These are phyloP conservation scores for Labrus mixtus DNA, from an alignment of 2,113 vertebrate species.

Conservation along the genomic window DNA sequence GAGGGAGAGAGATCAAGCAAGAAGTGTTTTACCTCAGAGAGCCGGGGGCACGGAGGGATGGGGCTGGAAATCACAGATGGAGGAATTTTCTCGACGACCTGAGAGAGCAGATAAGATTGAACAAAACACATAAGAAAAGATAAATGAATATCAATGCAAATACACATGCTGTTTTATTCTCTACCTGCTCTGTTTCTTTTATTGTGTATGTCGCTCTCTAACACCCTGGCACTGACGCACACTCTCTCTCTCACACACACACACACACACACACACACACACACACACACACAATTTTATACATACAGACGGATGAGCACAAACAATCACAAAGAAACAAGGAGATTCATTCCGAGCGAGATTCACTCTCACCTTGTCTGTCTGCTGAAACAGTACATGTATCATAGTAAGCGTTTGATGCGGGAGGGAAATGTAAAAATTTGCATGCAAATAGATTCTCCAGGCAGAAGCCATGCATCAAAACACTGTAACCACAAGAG, in stretches of 20 bases:
- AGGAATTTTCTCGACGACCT: slow-evolving; percentile 89
- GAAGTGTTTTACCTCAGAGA: slow-evolving; percentile 80
- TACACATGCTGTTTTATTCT: slow-evolving; percentile 14
- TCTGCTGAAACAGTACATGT: slow-evolving; percentile 67
- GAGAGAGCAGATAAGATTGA: slow-evolving; percentile 64
- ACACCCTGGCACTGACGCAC: slow-evolving; percentile 17
- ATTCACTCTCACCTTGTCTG: slow-evolving; percentile 68
- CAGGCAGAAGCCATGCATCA: slow-evolving; percentile 72
- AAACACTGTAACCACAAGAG: slow-evolving; percentile 64
- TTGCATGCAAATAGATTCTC: slow-evolving; percentile 80
- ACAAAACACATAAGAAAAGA: slow-evolving; percentile 52
- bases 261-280: too few species aligned
- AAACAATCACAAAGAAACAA: slow-evolving; percentile 66
- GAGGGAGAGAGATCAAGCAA: slow-evolving; percentile 3
- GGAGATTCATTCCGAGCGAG: slow-evolving; percentile 50
- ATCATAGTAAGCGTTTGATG: slow-evolving; percentile 72
- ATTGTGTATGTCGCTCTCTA: slow-evolving; percentile 18
- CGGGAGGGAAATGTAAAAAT: slow-evolving; percentile 72
- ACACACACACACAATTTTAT: background rate
- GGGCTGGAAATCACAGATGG: slow-evolving; percentile 84
- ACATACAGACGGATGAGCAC: background rate
- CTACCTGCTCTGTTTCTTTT: slow-evolving; percentile 14
- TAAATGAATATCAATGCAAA: slow-evolving; percentile 47
- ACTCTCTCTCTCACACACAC: slow-evolving; percentile 22
- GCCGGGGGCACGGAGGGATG: slow-evolving; percentile 68